Base-by-base conservation (phyloP, 2,888 invertebrate genomes). In the Ypsolopha sequella region DNA sequence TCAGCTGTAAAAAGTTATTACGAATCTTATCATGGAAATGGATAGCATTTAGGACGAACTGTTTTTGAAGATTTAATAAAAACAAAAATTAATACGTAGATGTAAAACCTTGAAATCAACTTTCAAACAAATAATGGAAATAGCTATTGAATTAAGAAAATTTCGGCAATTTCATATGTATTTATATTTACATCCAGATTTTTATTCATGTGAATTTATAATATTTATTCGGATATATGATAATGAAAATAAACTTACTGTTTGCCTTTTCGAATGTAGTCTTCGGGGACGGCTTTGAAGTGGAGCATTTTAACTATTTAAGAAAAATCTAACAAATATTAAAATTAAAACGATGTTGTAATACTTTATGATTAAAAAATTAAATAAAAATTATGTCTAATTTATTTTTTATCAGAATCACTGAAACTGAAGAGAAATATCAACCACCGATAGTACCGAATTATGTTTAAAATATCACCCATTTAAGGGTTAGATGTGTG, bases 401-500 rank as follows among this genome's bases (percentile, higher is more conserved):
- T 53, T 56, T 53, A 45, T 49, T 24, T 74, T 65, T 71, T 66
- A 60, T 76, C 74, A 36, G 76, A 73, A 87, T 88, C 79, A 82
- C 88, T 82, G 76, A 89, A 82, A 67, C 88, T 78, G 68, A 84
- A 80, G 61, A 88, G 61, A 67, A 85, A 77, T 79, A 89, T 81
- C 67, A 89, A 66, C 89, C 87, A 75, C 80, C 80, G 70, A 79
- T 82, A 80, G 60, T 75, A 80, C 68, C 71, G 76, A 55, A 76
- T 80, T 66, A 70, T 68, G 59, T 76, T 79, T 61, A 79, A 68
- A 76, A 70, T 84, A 71, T 76, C 72, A 80, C 84, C 86, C 86
- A 86, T 86, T 86, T 84, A 84, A 80, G 75, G 59, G 61, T 36
- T 36, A 46, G n/a, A 38, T 41, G 34, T 46, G 24, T 24, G 24